Base-by-base conservation (phyloP, 2,888 invertebrate genomes). In the Lithophane leautieri region DNA sequence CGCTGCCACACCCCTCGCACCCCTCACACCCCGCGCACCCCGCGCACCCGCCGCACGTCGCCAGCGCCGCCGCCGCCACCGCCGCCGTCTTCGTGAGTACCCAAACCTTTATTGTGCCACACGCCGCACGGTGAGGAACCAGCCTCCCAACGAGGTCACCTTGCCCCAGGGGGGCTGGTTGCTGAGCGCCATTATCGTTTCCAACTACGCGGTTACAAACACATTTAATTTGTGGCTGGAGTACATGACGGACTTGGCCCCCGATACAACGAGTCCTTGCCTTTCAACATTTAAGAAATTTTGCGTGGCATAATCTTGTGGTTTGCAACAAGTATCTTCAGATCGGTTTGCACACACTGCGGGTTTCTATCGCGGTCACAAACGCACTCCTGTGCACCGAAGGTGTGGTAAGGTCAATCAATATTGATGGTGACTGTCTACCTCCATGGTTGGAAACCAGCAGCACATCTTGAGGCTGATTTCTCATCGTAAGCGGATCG, bases 51-150 rank as follows among this genome's bases (percentile, higher is more conserved):
- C 84, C 87, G 25, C 84, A 86, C 72, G 84, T 82, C 47, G 88
- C 90, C 82, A 88, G 89, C 81, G 88, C 87, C 67, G 88, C 90
- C 74, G 90, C 92, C 75, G 91, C 92, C 85, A 89, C 91, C 69
- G 92, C 92, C 70, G 92, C 91, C 34, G 93, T 92, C 50, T 90
- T 93, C 80, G 93, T 93, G 70, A 92, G 93, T 92, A 88, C 25
- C 14, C 19, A 28, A 58, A n/a, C 25, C 4, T 19, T 12, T 44
- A 44, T 9, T 22, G n/a, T 16, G 11, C 9, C 9, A 6, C 11
- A 12, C 19, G 19, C 70, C 28, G 22, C 22, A 8, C 22, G 11
- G 12, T 9, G 22, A 22, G 9, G n/a, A 58, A n/a, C 16, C 34
- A n/a, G 66, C 66, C 66, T 60, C 66, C 60, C 28, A n/a, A 16